Evolutionary conservation across 92 coral and sea anemone genomes (phyloP).

Genomic region (Bergia puertoricense): DNA sequence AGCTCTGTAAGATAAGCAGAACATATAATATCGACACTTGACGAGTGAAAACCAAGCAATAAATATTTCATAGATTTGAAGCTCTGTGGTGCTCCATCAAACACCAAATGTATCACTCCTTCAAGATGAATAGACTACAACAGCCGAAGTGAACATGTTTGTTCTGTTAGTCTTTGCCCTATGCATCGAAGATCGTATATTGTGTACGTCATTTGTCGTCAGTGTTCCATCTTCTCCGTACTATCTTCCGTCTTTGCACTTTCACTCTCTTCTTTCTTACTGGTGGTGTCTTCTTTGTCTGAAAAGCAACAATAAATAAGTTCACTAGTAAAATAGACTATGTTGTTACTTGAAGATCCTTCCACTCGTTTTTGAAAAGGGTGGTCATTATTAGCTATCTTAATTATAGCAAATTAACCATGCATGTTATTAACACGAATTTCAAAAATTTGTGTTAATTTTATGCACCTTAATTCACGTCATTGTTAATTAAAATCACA

Average conservation of each 20-base stretch:
- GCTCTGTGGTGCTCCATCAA: not conserved
- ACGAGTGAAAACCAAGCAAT: not conserved
- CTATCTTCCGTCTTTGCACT: constrained; percentile 45
- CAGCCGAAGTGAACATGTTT: not conserved
- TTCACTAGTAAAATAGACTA: not conserved
- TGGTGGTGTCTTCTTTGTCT: constrained; percentile 28
- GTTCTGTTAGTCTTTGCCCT: not conserved
- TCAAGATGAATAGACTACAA: not conserved
- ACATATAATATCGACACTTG: constrained; percentile 10
- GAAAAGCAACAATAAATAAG: not conserved
- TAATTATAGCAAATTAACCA: too few species aligned
- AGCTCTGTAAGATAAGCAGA: not conserved
- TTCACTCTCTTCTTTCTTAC: constrained; percentile 47
- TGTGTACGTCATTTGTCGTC: not conserved
- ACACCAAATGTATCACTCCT: not conserved
- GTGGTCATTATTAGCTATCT: not conserved
- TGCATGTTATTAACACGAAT: too few species aligned
- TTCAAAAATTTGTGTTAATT: too few species aligned
- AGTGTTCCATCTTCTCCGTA: constrained; percentile 64
- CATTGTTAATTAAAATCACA: too few species aligned
- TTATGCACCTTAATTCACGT: too few species aligned
- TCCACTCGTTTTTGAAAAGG: not conserved
- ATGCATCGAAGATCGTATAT: not conserved
- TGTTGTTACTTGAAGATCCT: too few species aligned
- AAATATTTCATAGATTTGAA: constrained; percentile 17